phyloP scores from a whole-genome alignment of 2,888 invertebrate genomes.

The Noctua janthina region DNA sequence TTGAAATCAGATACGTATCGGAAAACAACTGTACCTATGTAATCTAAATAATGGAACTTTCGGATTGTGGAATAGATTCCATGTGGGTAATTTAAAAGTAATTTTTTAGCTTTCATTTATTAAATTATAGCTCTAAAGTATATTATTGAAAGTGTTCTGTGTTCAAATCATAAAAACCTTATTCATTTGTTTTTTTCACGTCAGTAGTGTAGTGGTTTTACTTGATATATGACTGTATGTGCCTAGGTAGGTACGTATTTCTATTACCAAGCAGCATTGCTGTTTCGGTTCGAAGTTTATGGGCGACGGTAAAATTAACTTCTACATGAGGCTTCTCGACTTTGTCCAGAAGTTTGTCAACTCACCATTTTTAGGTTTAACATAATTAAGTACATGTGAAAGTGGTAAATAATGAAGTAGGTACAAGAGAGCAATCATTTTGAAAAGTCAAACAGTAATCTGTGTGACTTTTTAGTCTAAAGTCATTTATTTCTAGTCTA shows the following conservation, averaged over 20 bases:
- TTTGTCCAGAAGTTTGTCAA: background rate
- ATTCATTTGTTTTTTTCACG: background rate
- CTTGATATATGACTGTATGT: background rate
- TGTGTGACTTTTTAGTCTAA: too few species aligned
- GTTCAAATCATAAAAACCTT: background rate
- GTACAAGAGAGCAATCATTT: background rate
- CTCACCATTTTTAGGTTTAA: background rate
- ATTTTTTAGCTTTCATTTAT: background rate
- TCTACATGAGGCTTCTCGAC: background rate
- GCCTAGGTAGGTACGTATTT: background rate
- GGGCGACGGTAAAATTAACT: conserved; percentile 3
- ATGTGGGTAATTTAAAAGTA: conserved; percentile 24
- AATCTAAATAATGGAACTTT: conserved; percentile 51
- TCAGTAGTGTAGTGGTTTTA: background rate
- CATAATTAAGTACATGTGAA: background rate
- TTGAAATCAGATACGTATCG: conserved; percentile 53
- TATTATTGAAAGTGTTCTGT: background rate
- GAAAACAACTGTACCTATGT: conserved; percentile 34
- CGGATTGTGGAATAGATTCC: conserved; percentile 23
- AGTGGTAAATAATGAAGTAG: background rate
- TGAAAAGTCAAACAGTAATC: background rate
- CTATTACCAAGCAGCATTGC: background rate
- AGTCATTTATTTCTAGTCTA: too few species aligned
- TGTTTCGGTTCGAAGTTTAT: conserved; percentile 7
- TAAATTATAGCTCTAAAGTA: background rate